Base-by-base conservation (phyloP, 2,888 invertebrate genomes). In the Pelosia muscerda region DNA sequence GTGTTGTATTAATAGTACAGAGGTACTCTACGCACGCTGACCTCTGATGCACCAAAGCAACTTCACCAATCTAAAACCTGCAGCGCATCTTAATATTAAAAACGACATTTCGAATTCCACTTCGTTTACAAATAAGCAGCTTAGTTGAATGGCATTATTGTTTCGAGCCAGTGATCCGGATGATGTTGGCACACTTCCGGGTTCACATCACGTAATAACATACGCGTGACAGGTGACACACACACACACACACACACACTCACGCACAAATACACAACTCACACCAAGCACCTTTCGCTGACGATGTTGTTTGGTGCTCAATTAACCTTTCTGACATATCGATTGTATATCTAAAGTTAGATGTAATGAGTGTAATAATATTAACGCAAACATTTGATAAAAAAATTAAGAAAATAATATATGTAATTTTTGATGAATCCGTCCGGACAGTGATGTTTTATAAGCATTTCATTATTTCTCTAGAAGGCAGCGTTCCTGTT, bases 201-300 rank as follows among this genome's bases (percentile, higher is more conserved):
- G 84, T 81, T 87, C 83, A 84, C 82, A 78, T 63, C 28, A 78
- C 81, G 76, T 81, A 80, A 83, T 74, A 82, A 80, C 77, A 75
- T 72, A 53, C 73, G 69, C 71, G 73, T 73, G 81, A 80, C 84
- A 84, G 83, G 83, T 85, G 84, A 81, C 77, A 68, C 62, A 61
- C 71, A 75, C 69, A 66, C 6, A 34, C 71, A 57, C 63, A 49
- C 69, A 81, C 77, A 68, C 62, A 61, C 71, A 75, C 69, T 65
- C 6, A 34, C 71, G 55, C 63, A 49, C 69, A n/a, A n/a, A n/a
- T n/a, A n/a, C n/a, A n/a, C 68, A 68, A 11, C 49, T 26, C 53
- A 9, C 49, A 62, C n/a, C 31, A 13, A 53, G 13, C 28, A 62
- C 23, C 19, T n/a, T 49, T 49, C n/a, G 26, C 1, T 23, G 54